These are phyloP conservation scores for Drosophila siamana DNA, from an alignment of 2,888 invertebrate species.

Conservation along the genomic window DNA sequence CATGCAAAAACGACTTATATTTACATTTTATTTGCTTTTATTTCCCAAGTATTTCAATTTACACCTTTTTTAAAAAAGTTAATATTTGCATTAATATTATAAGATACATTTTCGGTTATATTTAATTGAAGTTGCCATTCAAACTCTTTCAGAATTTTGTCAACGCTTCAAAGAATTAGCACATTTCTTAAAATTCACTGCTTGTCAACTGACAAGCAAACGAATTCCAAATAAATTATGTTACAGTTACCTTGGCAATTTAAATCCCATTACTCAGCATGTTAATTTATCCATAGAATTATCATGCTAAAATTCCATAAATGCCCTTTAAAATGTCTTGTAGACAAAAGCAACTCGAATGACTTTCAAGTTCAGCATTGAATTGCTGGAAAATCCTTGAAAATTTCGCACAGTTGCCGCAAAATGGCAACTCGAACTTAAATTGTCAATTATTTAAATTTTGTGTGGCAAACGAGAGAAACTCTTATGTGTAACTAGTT, in stretches of 20 bases:
- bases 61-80: no score
- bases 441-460: constrained; percentile 68
- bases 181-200: not conserved
- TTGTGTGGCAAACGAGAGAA: constrained; percentile 41
- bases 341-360: constrained; percentile 6
- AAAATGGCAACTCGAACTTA: constrained; percentile 47
- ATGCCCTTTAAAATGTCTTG: not conserved
- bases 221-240: not conserved
- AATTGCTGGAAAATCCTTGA: constrained; percentile 42
- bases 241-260: not conserved
- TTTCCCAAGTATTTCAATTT: no score
- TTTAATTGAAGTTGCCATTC: no score
- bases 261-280: not conserved
- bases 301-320: not conserved
- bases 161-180: not conserved
- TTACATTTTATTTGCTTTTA: no score
- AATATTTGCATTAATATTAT: no score
- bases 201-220: not conserved
- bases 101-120: no score
- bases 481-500: constrained; percentile 51
- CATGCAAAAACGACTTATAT: no score
- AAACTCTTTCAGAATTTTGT: no score
- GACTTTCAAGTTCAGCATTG: constrained; percentile 40
- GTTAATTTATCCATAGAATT: not conserved
- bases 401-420: constrained; percentile 16